Evolutionary conservation across 2,888 invertebrate genomes (phyloP).

Genomic region (Erebia aethiops): DNA sequence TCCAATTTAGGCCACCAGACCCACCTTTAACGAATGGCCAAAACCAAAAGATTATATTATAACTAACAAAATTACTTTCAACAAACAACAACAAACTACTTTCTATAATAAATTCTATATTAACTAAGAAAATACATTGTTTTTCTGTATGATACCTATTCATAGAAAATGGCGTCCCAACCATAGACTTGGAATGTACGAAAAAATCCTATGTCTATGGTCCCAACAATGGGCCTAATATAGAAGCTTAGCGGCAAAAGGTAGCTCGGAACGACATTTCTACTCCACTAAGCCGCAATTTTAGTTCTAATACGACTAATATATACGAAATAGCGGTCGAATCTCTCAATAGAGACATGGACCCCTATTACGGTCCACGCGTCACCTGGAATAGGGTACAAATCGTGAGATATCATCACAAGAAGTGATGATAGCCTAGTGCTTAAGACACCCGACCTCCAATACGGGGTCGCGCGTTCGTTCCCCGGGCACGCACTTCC

Average conservation of each 20-base stretch:
- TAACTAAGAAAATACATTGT: neutral
- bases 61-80: too few species aligned
- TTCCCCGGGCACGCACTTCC: too few species aligned
- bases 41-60: too few species aligned
- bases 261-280: conserved; percentile 20
- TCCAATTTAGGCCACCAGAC: too few species aligned
- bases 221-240: conserved; percentile 20
- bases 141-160: neutral
- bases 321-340: neutral
- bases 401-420: neutral
- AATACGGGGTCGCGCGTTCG: too few species aligned
- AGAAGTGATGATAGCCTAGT: too few species aligned
- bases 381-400: neutral
- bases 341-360: conserved; percentile 15
- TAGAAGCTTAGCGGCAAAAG: conserved; percentile 19
- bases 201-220: too few species aligned
- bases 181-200: too few species aligned
- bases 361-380: conserved; percentile 8
- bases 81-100: too few species aligned
- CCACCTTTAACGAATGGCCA: too few species aligned
- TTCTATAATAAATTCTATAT: neutral
- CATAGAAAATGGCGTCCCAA: conserved; percentile 21
- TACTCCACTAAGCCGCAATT: conserved; percentile 23
- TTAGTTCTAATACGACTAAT: conserved; percentile 19
- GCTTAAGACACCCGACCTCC: too few species aligned